Conservation (phyloP, 1,140 invertebrate species). For the Aphaenogaster floridana region DNA sequence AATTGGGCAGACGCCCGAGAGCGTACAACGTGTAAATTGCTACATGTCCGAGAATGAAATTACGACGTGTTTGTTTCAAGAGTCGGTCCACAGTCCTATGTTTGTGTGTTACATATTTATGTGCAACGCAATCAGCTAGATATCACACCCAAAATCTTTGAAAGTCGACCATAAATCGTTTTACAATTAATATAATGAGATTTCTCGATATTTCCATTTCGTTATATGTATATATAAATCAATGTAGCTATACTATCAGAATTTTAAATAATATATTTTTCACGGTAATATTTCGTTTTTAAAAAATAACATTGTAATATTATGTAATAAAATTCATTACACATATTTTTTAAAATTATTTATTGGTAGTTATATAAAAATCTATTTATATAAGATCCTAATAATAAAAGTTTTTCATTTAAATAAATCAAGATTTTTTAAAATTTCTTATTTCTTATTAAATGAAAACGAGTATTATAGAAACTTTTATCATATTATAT, state of each 20-base stretch:
- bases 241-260: background rate
- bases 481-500: background rate
- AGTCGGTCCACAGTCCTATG: background rate
- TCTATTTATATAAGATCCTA: background rate
- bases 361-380: background rate
- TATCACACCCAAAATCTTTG: background rate
- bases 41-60: conserved; percentile 2
- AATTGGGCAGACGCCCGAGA: conserved; percentile 39
- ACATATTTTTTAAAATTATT: background rate
- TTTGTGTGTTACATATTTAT: conserved; percentile 8
- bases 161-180: background rate
- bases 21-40: conserved; percentile 8
- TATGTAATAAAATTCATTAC: background rate
- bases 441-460: background rate
- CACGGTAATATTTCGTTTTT: background rate
- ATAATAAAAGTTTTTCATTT: background rate
- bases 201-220: background rate
- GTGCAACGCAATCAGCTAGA: background rate
- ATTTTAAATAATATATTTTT: background rate
- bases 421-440: background rate
- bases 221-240: background rate
- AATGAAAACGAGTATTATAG: background rate
- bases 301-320: background rate
- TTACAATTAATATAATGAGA: background rate
- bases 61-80: background rate